Evolutionary conservation across 2,888 invertebrate species (phyloP), one percentile per base, ranked within the genome.

Genomic region (Ecliptopera silaceata): DNA sequence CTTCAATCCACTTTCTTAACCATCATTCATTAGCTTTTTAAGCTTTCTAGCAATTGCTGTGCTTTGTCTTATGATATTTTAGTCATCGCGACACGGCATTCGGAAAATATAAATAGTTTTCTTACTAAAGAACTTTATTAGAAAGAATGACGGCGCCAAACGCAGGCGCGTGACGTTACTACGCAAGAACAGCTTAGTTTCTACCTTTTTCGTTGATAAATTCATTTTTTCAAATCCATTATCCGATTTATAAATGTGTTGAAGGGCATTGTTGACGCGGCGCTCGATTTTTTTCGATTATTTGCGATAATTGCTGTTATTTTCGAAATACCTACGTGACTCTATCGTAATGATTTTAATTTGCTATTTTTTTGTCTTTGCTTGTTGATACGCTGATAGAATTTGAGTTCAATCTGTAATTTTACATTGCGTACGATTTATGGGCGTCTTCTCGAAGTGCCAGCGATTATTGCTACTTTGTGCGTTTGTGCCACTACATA

Each of bases 161-260:
- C 45, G 55, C 62, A 71, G 71, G 64, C 63, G 72, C 80, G 80
- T 80, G 81, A 77, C 76, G 61, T 63, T 66, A 54, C 68, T 77
- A 69, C 76, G 44, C 65, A 79, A 53, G 22, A 52, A 68, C 71
- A 70, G 72, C 78, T 79, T 79, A 79, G 72, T 78, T 79, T 75
- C 72, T 69, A 69, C 69, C 62, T 75, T 69, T 57, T 70, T 63
- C 66, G 67, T 68, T 69, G 66, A 73, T 70, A 66, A n/a, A 72
- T 67, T 70, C 69, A 65, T 63, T 70, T 68, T 69, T 67, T 65
- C 44, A 67, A 71, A 75, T 71, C 77, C 74, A 75, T 78, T 78
- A 76, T 67, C 55, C 42, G 60, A 64, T 65, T 74, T 76, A 75
- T 66, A 65, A 72, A 68, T 71, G 75, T 71, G 66, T 75, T 72